These are phyloP conservation scores for Montipora efflorescens DNA, from an alignment of 64 coral and sea anemone genomes.

Conservation along the genomic window DNA sequence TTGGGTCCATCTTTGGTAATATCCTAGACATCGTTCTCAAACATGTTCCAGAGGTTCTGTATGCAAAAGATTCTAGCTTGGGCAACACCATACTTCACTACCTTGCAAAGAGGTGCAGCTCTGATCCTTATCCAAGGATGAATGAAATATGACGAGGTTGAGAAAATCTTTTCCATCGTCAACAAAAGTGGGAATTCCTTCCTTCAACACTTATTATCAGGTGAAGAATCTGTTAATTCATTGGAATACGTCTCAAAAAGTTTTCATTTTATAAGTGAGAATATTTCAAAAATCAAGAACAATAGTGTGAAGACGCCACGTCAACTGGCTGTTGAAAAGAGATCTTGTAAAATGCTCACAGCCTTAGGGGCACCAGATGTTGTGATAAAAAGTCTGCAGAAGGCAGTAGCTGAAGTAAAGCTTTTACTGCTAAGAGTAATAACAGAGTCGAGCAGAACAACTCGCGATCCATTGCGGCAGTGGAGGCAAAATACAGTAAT, in stretches of 20 bases:
- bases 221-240: constrained; percentile 2
- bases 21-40: constrained; percentile 19
- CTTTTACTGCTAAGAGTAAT: neutral
- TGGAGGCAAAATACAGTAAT: neutral
- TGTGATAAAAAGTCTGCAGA: neutral
- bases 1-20: neutral
- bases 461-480: neutral
- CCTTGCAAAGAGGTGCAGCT: neutral
- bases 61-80: neutral
- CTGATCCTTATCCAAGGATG: neutral
- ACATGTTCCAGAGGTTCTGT: neutral
- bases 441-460: neutral
- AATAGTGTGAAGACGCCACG: constrained; percentile 13
- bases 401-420: neutral
- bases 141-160: neutral
- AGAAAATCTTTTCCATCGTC: neutral
- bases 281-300: constrained; percentile 35
- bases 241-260: neutral
- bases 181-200: constrained; percentile 45
- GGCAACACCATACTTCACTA: constrained; percentile 24
- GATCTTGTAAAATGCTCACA: neutral
- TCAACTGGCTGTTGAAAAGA: constrained; percentile 34
- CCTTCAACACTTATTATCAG: constrained; percentile 19
- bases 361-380: constrained; percentile 15
- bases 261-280: neutral